These are phyloP conservation scores for Sepioteuthis lessoniana DNA, from an alignment of 2,888 invertebrate species.

Conservation along the genomic window DNA sequence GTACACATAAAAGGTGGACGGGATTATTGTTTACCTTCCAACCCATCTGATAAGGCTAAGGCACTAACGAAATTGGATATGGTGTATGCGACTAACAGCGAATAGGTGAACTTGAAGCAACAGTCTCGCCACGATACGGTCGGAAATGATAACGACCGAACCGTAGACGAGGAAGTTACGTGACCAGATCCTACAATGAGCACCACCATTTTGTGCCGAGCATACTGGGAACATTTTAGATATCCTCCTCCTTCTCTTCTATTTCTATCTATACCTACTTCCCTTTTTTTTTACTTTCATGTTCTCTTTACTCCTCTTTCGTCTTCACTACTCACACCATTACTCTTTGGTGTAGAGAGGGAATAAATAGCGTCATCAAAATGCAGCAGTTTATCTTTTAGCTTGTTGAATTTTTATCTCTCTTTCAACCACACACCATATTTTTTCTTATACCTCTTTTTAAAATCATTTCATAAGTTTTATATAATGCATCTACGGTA, in stretches of 20 bases:
- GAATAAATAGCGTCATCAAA: no score
- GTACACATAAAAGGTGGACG: conserved; percentile 11
- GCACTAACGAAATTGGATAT: conserved; percentile 43
- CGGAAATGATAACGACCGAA: not conserved
- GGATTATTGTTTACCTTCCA: conserved; percentile 46
- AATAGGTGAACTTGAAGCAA: conserved; percentile 46
- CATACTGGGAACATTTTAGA: not conserved
- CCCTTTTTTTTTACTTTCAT: not conserved
- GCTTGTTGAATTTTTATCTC: no score
- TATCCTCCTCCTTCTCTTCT: not conserved
- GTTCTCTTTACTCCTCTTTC: not conserved
- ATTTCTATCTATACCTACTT: not conserved
- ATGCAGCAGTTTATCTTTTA: no score
- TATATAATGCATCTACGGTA: no score
- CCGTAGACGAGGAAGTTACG: conserved; percentile 4
- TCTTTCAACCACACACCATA: no score
- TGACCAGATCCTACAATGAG: not conserved
- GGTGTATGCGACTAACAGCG: conserved; percentile 37
- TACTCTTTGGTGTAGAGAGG: not conserved
- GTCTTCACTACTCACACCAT: not conserved
- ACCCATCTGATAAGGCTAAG: conserved; percentile 45
- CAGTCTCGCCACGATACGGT: conserved; percentile 14
- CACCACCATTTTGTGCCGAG: conserved; percentile 36
- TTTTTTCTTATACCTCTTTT: no score
- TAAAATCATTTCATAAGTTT: no score